Conservation (phyloP, 2,888 invertebrate genomes). For the Leptinotarsa rubiginosa region DNA sequence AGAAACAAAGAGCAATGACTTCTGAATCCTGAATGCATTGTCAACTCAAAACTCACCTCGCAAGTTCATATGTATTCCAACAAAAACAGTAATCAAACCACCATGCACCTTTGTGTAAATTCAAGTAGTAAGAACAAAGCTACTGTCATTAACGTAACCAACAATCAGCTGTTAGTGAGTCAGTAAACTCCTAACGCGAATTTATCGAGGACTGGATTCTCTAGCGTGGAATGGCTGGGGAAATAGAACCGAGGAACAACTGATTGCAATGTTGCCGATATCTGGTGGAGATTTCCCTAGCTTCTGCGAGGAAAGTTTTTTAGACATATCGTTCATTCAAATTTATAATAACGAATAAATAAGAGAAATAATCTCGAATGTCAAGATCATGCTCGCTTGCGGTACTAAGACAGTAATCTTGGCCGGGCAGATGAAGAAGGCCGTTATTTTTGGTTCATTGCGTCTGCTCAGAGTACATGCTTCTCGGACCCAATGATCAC, state of each 20-base stretch:
- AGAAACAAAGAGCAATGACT: not conserved
- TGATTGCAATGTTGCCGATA: not conserved
- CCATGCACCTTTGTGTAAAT: not conserved
- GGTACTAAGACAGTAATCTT: too few relatives aligned
- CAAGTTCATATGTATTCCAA: not conserved
- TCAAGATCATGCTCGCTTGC: too few relatives aligned
- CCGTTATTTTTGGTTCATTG: too few relatives aligned
- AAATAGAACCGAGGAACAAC: constrained; percentile 9
- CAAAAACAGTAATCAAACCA: not conserved
- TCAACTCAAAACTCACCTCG: not conserved
- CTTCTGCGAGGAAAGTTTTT: not conserved
- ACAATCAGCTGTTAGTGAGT: constrained; percentile 4
- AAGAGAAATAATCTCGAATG: too few relatives aligned
- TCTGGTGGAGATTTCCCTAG: not conserved
- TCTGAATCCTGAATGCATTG: not conserved
- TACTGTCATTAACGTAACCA: not conserved
- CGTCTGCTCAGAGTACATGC: too few relatives aligned
- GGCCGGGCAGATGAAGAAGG: too few relatives aligned
- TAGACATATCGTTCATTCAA: not conserved
- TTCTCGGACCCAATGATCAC: too few relatives aligned
- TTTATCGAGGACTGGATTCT: constrained; percentile 5
- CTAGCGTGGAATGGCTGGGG: constrained; percentile 16
- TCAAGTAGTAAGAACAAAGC: constrained; percentile 2
- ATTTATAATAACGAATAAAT: too few relatives aligned
- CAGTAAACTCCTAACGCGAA: not conserved